Percentiles rank a stretch among this genome's conserved stretches.
Evolutionary conservation across 2,113 vertebrate species (phyloP).

Genomic region (Rhynchopsitta pachyrhyncha): DNA sequence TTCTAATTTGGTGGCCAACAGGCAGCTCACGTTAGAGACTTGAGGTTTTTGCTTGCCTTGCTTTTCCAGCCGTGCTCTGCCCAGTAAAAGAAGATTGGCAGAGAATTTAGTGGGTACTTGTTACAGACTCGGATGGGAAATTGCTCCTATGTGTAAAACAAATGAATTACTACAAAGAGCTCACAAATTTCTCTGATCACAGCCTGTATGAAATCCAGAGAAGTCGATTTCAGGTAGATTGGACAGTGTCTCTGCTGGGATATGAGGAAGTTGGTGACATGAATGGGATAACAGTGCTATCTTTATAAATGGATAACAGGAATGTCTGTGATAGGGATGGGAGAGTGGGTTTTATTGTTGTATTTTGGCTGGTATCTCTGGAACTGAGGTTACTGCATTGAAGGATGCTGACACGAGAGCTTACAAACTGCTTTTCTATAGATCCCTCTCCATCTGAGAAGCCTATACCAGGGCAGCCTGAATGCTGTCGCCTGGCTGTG

Average conservation of each 20-base stretch:
- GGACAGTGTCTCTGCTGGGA: not conserved
- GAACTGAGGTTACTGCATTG: not conserved
- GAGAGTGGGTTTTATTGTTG: not conserved
- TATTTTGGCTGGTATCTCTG: not conserved
- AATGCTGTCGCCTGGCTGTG: not conserved
- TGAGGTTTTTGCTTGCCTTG: not conserved
- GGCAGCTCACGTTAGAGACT: not conserved
- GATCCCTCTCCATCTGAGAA: not conserved
- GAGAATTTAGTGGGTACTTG: not conserved
- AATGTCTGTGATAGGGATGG: not conserved
- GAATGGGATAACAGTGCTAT: not conserved
- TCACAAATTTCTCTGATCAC: not conserved
- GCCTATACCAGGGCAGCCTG: conserved; percentile 20
- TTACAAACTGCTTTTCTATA: not conserved
- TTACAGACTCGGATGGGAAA: not conserved
- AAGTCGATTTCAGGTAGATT: not conserved
- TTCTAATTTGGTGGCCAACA: not conserved
- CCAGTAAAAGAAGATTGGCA: not conserved
- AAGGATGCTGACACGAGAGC: not conserved
- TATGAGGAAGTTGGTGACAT: not conserved
- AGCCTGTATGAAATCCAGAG: not conserved
- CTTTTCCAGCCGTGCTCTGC: not conserved
- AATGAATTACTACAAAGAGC: not conserved
- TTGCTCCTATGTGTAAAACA: not conserved
- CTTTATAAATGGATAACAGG: not conserved